A percentile compares a stretch with the other conserved stretches of the same genome.
Evolutionary conservation across 2,113 vertebrate species (phyloP).

Genomic region (Oncorhynchus gorbuscha): DNA sequence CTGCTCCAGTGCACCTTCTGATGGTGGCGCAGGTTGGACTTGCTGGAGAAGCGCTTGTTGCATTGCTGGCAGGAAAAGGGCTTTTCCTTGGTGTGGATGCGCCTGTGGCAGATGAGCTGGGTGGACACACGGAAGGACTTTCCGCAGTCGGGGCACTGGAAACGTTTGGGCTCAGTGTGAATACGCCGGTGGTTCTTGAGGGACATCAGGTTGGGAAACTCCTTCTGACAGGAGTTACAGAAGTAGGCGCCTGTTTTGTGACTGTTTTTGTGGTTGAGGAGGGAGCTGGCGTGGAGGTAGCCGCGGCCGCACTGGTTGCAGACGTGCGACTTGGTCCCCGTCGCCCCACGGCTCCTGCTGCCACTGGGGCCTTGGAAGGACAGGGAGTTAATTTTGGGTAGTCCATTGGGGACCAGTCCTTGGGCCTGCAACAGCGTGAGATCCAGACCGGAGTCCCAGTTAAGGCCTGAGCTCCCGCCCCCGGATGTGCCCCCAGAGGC

Average conservation of each 20-base stretch:
- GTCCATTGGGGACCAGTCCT: conserved; percentile 49
- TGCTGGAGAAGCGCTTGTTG: conserved; percentile 73
- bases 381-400: conserved; percentile 27
- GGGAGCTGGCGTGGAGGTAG: conserved; percentile 73
- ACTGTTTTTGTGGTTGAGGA: conserved; percentile 77
- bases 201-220: conserved; percentile 74
- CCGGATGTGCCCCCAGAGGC: not conserved
- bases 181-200: conserved; percentile 76
- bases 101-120: conserved; percentile 74
- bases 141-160: conserved; percentile 79
- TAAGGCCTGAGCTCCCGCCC: conserved; percentile 52
- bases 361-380: conserved; percentile 33
- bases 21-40: conserved; percentile 80
- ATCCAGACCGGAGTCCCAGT: conserved; percentile 73
- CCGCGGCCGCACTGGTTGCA: conserved; percentile 72
- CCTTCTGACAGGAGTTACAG: conserved; percentile 74
- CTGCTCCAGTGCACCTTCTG: conserved; percentile 82
- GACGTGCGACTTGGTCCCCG: conserved; percentile 59
- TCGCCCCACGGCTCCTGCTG: conserved; percentile 29
- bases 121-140: conserved; percentile 75
- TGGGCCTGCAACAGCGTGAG: conserved; percentile 73
- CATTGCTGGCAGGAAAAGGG: conserved; percentile 77
- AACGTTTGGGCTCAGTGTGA: conserved; percentile 80
- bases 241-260: conserved; percentile 73
- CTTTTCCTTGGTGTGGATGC: conserved; percentile 80